Percentiles rank a stretch among this genome's conserved stretches.
Evolutionary conservation across 2,797 vertebrate species (phyloP).

Genomic region (Pseudochromis fuscus): DNA sequence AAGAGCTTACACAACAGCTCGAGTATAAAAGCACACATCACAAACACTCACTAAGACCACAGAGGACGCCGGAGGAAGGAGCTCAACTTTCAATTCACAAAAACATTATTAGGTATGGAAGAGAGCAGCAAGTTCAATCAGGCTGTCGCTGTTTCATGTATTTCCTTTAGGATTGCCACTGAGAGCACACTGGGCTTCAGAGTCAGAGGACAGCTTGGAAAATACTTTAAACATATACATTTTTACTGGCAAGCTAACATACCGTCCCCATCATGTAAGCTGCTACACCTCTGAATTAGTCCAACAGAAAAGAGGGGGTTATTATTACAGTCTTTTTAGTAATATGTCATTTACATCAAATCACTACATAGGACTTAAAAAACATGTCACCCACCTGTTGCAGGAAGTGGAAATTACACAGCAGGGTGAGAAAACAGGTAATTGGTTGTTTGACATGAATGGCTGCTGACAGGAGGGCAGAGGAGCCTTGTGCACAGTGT

Average conservation of each 20-base stretch:
- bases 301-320: constrained; percentile 32
- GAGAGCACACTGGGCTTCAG: constrained; percentile 19
- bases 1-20: constrained; percentile 38
- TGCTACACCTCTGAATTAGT: constrained; percentile 37
- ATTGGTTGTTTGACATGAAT: constrained; percentile 51
- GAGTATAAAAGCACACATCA: constrained; percentile 35
- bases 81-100: constrained; percentile 39
- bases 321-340: constrained; percentile 53
- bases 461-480: too few relatives aligned
- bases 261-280: constrained; percentile 24
- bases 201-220: constrained; percentile 47
- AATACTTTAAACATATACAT: constrained; percentile 39
- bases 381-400: constrained; percentile 72
- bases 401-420: constrained; percentile 71
- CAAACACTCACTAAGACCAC: constrained; percentile 44
- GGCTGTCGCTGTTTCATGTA: constrained; percentile 44
- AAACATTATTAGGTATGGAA: constrained; percentile 31
- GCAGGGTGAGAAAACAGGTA: constrained; percentile 40
- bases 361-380: constrained; percentile 54
- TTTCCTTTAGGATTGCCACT: constrained; percentile 38
- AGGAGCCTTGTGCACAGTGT: constrained; percentile 7
- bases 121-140: constrained; percentile 36
- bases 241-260: constrained; percentile 27
- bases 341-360: constrained; percentile 66
- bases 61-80: constrained; percentile 22